These are phyloP conservation scores for Elmis aenea DNA, from an alignment of 2,888 invertebrate species.

Conservation along the genomic window DNA sequence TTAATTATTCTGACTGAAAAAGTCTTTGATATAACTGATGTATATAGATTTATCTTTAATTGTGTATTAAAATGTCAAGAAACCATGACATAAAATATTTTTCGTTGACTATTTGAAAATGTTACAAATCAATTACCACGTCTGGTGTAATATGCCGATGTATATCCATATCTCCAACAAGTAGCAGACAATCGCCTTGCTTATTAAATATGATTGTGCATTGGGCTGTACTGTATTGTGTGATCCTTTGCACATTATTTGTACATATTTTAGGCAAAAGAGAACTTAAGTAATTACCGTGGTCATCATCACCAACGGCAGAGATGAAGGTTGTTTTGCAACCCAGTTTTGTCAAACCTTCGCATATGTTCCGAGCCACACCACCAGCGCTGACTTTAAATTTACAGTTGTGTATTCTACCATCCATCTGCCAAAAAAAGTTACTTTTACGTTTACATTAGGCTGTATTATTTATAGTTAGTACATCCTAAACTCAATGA, in stretches of 20 bases:
- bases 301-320: conserved; percentile 68
- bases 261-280: conserved; percentile 40
- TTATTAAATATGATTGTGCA: conserved; percentile 72
- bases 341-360: conserved; percentile 73
- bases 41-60: no score
- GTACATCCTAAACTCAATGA: no score
- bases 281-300: conserved; percentile 45
- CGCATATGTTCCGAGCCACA: conserved; percentile 88
- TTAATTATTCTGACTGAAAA: no score
- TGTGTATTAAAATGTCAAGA: no score
- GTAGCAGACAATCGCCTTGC: conserved; percentile 71
- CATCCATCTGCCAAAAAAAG: conserved; percentile 61
- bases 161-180: conserved; percentile 81
- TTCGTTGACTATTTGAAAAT: no score
- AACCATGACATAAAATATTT: no score
- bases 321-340: conserved; percentile 64
- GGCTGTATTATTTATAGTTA: no score
- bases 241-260: conserved; percentile 35
- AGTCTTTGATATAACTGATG: no score
- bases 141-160: conserved; percentile 65
- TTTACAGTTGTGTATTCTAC: conserved; percentile 67
- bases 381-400: conserved; percentile 74
- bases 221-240: conserved; percentile 57
- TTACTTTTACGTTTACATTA: background rate
- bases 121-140: no score